Percentiles rank a stretch among this genome's conserved stretches.
These are phyloP conservation scores for Mylabris phalerata DNA, from an alignment of 1,140 invertebrate species.

Conservation along the genomic window DNA sequence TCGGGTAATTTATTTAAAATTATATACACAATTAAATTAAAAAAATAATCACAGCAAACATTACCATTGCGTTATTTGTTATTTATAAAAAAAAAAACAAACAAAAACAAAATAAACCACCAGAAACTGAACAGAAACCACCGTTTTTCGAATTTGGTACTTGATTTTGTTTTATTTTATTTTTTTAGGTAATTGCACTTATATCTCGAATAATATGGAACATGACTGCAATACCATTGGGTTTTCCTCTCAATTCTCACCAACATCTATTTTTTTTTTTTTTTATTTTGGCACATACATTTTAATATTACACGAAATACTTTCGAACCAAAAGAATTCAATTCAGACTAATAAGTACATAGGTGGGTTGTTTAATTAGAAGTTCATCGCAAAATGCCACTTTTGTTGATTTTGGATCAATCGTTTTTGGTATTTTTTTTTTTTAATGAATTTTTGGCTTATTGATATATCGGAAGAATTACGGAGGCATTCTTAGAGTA, in stretches of 20 bases:
- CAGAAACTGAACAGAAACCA: neutral
- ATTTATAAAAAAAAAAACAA: too few relatives aligned
- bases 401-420: too few relatives aligned
- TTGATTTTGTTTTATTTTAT: neutral
- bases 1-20: slow-evolving; percentile 26
- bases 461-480: too few relatives aligned
- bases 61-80: slow-evolving; percentile 18
- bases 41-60: slow-evolving; percentile 38
- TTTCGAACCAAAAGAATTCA: neutral
- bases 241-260: slow-evolving; percentile 6
- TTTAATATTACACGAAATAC: slow-evolving; percentile 15
- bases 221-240: neutral
- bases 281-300: slow-evolving; percentile 13
- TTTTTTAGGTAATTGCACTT: slow-evolving; percentile 29
- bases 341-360: too few relatives aligned
- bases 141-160: slow-evolving; percentile 21
- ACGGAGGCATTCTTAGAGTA: too few relatives aligned
- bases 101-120: too few relatives aligned
- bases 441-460: too few relatives aligned
- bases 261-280: slow-evolving; percentile 12
- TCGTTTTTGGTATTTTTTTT: too few relatives aligned
- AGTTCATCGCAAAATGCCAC: too few relatives aligned
- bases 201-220: slow-evolving; percentile 17
- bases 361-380: too few relatives aligned
- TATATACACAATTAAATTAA: slow-evolving; percentile 27